Conservation (phyloP, 2,113 vertebrate genomes). For the Canis aureus region DNA sequence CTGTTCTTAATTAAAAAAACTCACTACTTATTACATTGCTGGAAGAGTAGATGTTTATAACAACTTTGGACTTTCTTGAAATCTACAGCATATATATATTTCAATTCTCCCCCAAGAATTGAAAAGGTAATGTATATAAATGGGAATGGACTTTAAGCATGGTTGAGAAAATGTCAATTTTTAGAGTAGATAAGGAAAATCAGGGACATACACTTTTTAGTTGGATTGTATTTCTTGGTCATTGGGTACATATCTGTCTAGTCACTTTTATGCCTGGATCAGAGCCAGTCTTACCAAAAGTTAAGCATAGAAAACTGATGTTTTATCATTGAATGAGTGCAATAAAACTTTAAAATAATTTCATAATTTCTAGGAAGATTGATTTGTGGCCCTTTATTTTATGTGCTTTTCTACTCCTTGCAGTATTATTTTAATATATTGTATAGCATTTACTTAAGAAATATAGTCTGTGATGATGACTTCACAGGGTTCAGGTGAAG, state of each 20-base stretch:
- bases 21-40: not conserved
- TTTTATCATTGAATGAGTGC: not conserved
- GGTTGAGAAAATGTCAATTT: not conserved
- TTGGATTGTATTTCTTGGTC: not conserved
- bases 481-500: not conserved
- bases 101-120: not conserved
- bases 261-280: not conserved
- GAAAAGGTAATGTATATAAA: not conserved
- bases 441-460: not conserved
- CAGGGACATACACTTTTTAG: not conserved
- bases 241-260: not conserved
- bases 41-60: not conserved
- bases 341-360: conserved; percentile 24
- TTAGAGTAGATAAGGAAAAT: not conserved
- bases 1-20: not conserved
- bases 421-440: not conserved
- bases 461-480: not conserved
- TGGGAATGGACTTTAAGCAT: not conserved
- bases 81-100: not conserved
- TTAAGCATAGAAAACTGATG: not conserved
- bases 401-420: not conserved
- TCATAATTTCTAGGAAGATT: not conserved
- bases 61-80: not conserved
- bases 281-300: not conserved
- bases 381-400: not conserved